Evolutionary conservation across 2,888 invertebrate species (phyloP), one percentile per base, ranked within the genome.

Genomic region (Eupithecia exiguata): DNA sequence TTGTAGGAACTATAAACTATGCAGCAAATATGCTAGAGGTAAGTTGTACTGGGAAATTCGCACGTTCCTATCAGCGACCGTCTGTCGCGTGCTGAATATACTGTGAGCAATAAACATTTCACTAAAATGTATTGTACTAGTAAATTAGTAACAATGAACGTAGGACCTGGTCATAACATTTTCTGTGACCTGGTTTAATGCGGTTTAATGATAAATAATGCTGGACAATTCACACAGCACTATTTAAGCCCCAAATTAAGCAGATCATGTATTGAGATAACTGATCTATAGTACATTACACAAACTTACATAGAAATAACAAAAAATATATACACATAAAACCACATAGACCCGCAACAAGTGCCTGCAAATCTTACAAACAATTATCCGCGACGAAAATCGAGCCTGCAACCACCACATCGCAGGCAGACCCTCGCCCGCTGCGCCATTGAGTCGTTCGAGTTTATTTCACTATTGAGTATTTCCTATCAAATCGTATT

Each of bases 1-100:
- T 62, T 18, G 62, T 35, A 43, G 43, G 49, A 62, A 62, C 62
- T 30, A 62, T 14, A 21, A 65, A n/a, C n/a, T 40, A 65, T 38
- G 21, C 35, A 40, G 53, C 4, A 36, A 36, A 40, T 36, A 9
- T 36, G 21, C 65, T 14, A 21, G 18, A 40, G 65, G 65, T 25
- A 65, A 65, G 38, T 62, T 7, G 62, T 18, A 62, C 62, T 62
- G 58, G 3, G 35, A 62, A 62, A 62, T 62, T 35, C n/a, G 40
- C 40, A 66, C 40, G 38, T 38, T 66, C 43, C 43, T 66, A 66
- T 66, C 66, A 25, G 40, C 38, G 6, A 2, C 40, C 40, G 38
- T 38, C 40, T 38, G 21, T 66, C 66, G 40, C 66, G 40, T 43
- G 66, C 21, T 40, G 66, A 43, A 66, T 43, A 21, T 25, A 66